Conservation (phyloP, 23 tunicate species). For the Clavelina lepadiformis region DNA sequence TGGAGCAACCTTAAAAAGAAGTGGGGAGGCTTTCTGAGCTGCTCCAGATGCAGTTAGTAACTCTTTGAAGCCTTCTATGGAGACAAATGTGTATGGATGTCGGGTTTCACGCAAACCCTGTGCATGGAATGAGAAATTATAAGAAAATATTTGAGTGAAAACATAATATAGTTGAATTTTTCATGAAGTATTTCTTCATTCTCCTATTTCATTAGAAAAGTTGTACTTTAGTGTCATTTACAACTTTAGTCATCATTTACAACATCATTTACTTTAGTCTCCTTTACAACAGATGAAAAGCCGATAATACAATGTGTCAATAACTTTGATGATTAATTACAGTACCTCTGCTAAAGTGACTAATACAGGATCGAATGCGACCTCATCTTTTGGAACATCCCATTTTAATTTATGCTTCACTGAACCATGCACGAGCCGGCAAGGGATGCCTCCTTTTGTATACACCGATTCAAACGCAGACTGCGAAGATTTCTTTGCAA, state of each 20-base stretch:
- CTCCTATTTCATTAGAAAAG: too few relatives aligned
- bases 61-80: constrained; percentile 63
- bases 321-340: not conserved
- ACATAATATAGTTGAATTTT: too few relatives aligned
- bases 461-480: constrained; percentile 56
- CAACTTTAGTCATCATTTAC: too few relatives aligned
- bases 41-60: constrained; percentile 34
- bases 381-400: constrained; percentile 43
- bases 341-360: constrained; percentile 51
- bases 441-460: constrained; percentile 56
- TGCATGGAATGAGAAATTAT: too few relatives aligned
- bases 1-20: constrained; percentile 30
- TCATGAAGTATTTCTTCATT: too few relatives aligned
- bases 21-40: constrained; percentile 24
- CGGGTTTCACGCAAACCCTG: constrained; percentile 56
- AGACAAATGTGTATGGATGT: constrained; percentile 62
- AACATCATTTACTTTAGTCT: too few relatives aligned
- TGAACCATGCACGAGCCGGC: constrained; percentile 63
- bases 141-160: too few relatives aligned
- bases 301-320: too few relatives aligned
- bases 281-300: too few relatives aligned
- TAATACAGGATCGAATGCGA: constrained; percentile 47
- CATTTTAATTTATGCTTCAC: constrained; percentile 55
- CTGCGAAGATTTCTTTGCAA: constrained; percentile 40
- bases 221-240: too few relatives aligned